Evolutionary conservation across 2,113 vertebrate species (phyloP), one percentile per base, ranked within the genome.

Genomic region (Spheniscus mendiculus): DNA sequence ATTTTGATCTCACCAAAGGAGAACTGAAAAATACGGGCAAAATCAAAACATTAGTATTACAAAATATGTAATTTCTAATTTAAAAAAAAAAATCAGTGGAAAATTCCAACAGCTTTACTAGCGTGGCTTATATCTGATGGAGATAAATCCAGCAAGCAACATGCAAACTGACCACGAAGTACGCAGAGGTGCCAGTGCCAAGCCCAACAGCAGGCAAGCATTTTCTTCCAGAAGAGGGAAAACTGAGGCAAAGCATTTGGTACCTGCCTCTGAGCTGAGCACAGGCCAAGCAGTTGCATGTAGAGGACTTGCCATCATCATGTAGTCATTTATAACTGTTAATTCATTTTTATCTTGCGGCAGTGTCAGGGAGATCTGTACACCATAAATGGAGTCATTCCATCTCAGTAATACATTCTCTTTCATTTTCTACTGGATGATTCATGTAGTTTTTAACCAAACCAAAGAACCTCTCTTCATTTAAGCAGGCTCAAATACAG

Each of bases 281-380:
- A 38, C 8, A 20, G 40, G 40, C 61, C 90, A 61, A 71, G 21
- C 50, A 85, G n/a, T n/a, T 69, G 63, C 76, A 9, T 34, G 38
- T n/a, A 59, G 65, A 70, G 55, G 30, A 65, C 12, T 15, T 85
- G 63, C 15, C 70, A 70, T 32, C 55, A 20, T 34, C 52, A 21
- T 0, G 2, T 2, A 63, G 34, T 10, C 42, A 45, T 55, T 94
- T 40, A 63, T 1, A 67, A 26, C 47, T 62, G 27, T 4, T 49
- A 87, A 42, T 4, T 77, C 62, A 34, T 45, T 49, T 89, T 83
- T 72, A 38, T 32, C 69, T 69, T 49, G 36, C 2, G 1, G 30
- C 44, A 18, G 19, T 5, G 1, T 38, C 8, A 2, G 53, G 21
- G 2, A 2, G 63, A 61, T 9, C 70, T 15, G 53, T 17, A 5